These are phyloP conservation scores for Smittia aterrima DNA, from an alignment of 2,888 invertebrate species.

Conservation along the genomic window DNA sequence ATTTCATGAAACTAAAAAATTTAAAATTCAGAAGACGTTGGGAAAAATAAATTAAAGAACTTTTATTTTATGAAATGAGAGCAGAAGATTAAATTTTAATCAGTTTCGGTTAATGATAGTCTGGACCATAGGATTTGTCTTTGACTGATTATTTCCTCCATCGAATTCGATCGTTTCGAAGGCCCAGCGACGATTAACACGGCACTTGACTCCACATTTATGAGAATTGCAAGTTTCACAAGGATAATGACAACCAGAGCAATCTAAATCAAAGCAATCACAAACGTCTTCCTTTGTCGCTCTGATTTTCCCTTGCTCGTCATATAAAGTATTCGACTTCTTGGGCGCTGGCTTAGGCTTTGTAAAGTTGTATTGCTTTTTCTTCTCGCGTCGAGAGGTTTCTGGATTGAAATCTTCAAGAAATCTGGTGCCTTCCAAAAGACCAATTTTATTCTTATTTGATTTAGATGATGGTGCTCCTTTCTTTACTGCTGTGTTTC, in stretches of 20 bases:
- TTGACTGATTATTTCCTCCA: slow-evolving; percentile 65
- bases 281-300: slow-evolving; percentile 63
- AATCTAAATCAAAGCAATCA: slow-evolving; percentile 75
- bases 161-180: slow-evolving; percentile 77
- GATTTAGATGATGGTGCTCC: not conserved
- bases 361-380: not conserved
- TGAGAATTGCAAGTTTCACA: slow-evolving; percentile 70
- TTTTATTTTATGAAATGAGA: too few species aligned
- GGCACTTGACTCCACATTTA: slow-evolving; percentile 81
- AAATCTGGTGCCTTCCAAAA: not conserved
- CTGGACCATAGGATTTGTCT: slow-evolving; percentile 47
- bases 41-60: too few species aligned
- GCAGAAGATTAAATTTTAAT: too few species aligned
- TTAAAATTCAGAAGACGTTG: too few species aligned
- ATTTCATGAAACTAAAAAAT: too few species aligned
- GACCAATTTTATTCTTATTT: slow-evolving; percentile 3
- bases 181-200: slow-evolving; percentile 71
- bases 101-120: not conserved
- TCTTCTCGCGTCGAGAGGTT: slow-evolving; percentile 14
- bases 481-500: slow-evolving; percentile 19
- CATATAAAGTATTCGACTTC: not conserved
- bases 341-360: not conserved
- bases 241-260: slow-evolving; percentile 82
- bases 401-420: slow-evolving; percentile 21
- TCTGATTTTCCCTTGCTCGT: not conserved